phyloP scores from a whole-genome alignment of 2,888 invertebrate species.

The Cylindroiulus punctatus region DNA sequence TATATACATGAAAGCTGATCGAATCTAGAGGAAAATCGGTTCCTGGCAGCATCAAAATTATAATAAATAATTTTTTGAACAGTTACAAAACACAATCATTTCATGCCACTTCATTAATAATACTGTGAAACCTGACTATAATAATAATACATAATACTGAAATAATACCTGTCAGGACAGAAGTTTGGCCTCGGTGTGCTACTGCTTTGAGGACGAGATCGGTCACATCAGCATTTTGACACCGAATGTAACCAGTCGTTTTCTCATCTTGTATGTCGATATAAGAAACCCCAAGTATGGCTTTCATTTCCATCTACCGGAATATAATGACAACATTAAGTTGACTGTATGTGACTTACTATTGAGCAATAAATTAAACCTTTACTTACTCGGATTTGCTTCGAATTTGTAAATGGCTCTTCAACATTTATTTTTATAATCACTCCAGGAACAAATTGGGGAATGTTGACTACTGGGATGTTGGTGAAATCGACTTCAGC shows the following conservation, averaged over 20 bases:
- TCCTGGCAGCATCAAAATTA: slow-evolving; percentile 67
- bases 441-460: slow-evolving; percentile 71
- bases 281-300: slow-evolving; percentile 76
- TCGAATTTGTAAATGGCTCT: slow-evolving; percentile 45
- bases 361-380: slow-evolving; percentile 56
- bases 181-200: slow-evolving; percentile 63
- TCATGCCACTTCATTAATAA: too few species aligned
- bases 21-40: too few species aligned
- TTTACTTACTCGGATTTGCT: slow-evolving; percentile 59
- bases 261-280: slow-evolving; percentile 82
- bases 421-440: slow-evolving; percentile 72
- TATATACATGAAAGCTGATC: too few species aligned
- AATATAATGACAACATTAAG: neutral
- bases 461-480: slow-evolving; percentile 55
- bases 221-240: slow-evolving; percentile 70
- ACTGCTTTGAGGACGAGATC: slow-evolving; percentile 65
- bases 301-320: slow-evolving; percentile 72
- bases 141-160: neutral
- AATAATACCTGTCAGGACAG: slow-evolving; percentile 66
- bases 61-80: neutral
- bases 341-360: neutral
- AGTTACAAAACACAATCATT: neutral
- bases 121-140: too few species aligned
- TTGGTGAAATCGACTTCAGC: slow-evolving; percentile 25
- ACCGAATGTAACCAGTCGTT: slow-evolving; percentile 72